phyloP scores from a whole-genome alignment of 1,140 invertebrate species.

The Heliconius melpomene region DNA sequence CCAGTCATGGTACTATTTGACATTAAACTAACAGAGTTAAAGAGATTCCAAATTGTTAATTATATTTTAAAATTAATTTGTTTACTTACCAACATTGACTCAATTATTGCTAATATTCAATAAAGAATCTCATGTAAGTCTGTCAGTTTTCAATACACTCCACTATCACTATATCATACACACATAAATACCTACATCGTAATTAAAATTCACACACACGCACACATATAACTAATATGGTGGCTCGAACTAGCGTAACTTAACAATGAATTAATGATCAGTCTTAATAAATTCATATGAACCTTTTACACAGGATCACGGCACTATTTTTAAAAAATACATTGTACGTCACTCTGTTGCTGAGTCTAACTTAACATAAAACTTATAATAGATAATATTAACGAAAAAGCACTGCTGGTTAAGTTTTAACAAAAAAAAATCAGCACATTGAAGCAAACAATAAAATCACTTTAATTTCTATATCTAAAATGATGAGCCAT shows the following conservation, averaged over 20 bases:
- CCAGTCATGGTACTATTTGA: constrained; percentile 24
- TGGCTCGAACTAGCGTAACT: constrained; percentile 77
- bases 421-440: constrained; percentile 64
- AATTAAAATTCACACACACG: constrained; percentile 57
- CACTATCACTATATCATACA: constrained; percentile 51
- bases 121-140: constrained; percentile 55
- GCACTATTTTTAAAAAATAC: constrained; percentile 59
- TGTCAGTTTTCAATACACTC: constrained; percentile 49
- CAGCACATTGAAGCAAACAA: constrained; percentile 68
- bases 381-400: constrained; percentile 57
- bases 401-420: constrained; percentile 75
- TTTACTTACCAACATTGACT: constrained; percentile 50
- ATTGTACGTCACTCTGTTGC: constrained; percentile 70
- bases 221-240: constrained; percentile 64
- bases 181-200: constrained; percentile 66
- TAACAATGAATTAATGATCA: constrained; percentile 80
- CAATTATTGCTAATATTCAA: constrained; percentile 56
- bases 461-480: constrained; percentile 61
- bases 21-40: constrained; percentile 52
- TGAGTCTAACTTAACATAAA: constrained; percentile 69
- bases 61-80: constrained; percentile 24
- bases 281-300: constrained; percentile 74
- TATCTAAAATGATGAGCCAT: constrained; percentile 52
- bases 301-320: constrained; percentile 52
- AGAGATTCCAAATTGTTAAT: constrained; percentile 49